Evolutionary conservation across 1,140 invertebrate genomes (phyloP), one percentile per base, ranked within the genome.

Genomic region (Caerostris darwini): DNA sequence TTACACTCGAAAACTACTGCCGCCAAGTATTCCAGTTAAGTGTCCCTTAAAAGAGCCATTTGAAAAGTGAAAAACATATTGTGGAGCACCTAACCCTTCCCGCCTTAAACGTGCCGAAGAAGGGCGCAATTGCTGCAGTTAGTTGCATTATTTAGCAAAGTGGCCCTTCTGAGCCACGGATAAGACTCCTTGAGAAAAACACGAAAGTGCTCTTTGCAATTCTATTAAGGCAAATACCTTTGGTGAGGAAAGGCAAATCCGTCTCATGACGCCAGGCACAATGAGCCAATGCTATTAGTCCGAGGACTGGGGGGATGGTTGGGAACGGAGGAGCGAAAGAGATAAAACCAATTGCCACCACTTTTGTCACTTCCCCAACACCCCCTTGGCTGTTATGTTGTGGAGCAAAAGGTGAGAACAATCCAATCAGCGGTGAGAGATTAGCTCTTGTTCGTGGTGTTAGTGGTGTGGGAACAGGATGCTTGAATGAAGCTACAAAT

Each of bases 381-480:
- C 34, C 34, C 34, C 34, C 34, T 34, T 34, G 34, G 34, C 34
- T 34, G 34, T 50, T 50, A 77, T 53, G 71, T 83, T 83, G 82
- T 83, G 82, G 71, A 77, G 71, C 71, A 83, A 58, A 59, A 90
- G 89, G 89, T 90, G 89, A 90, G 61, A 90, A 90, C 89, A 90
- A 90, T 90, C 89, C 89, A 90, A 90, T 90, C 89, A 90, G 71
- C 89, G 56, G 64, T 81, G 69, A 81, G 71, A 81, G 71, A 90
- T 90, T 90, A 90, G 64, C 53, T 59, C 71, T 17, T 56, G 19
- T 57, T 56, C 19, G 56, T 50, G 89, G 71, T 34, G 56, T 81
- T 90, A 90, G 89, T 59, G 67, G 89, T 90, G 14, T 19, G 87
- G 12, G 64, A 89, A 89, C 50, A 53, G 71, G 87, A 54, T 54